Evolutionary conservation across 2,888 invertebrate species (phyloP).

Genomic region (Micoletzkya japonica): DNA sequence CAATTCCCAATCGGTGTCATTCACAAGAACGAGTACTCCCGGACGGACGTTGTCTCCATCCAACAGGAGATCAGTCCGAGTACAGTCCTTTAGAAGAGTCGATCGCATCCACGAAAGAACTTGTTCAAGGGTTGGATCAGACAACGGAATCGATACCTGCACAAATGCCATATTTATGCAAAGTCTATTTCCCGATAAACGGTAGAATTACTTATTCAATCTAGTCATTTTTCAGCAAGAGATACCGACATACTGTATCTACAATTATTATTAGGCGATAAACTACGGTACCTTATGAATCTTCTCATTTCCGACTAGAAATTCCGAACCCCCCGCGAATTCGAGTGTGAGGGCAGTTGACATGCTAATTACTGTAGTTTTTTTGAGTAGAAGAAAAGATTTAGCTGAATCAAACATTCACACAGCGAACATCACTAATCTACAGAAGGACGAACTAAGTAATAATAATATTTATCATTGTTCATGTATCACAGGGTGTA

Average conservation of each 20-base stretch:
- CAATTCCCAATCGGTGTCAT: constrained; percentile 94
- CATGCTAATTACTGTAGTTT: background rate
- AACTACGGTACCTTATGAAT: constrained; percentile 39
- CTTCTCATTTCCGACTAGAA: constrained; percentile 45
- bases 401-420: no score
- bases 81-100: constrained; percentile 38
- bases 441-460: no score
- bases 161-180: background rate
- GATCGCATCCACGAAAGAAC: constrained; percentile 38
- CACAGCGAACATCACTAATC: constrained; percentile 1
- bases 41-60: constrained; percentile 63
- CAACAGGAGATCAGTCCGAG: constrained; percentile 38
- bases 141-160: constrained; percentile 16
- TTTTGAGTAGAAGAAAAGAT: no score
- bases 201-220: background rate
- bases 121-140: constrained; percentile 27
- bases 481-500: constrained; percentile 21
- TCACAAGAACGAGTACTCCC: constrained; percentile 83
- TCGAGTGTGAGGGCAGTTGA: constrained; percentile 33
- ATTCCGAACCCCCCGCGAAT: constrained; percentile 51
- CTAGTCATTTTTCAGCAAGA: background rate
- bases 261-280: no score
- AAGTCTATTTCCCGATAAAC: background rate
- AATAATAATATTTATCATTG: constrained; percentile 25
- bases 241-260: no score